Base-by-base conservation (phyloP, 1,140 invertebrate genomes). In the Macrosteles quadrilineatus region DNA sequence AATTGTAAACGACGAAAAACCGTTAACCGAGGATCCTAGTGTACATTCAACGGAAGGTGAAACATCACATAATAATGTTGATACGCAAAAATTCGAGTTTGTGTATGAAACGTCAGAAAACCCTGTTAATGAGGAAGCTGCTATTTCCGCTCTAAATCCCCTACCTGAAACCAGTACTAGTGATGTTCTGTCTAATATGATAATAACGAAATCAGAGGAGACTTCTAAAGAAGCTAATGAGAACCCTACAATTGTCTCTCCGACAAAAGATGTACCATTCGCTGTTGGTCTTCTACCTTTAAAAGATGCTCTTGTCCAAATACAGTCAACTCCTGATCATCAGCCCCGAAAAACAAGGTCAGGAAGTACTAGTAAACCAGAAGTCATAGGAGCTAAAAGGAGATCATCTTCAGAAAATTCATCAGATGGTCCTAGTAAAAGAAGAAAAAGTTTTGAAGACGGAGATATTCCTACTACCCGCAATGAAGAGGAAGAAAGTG, bases 311-410 rank as follows among this genome's bases (percentile, higher is more conserved):
- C 62, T 84, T 0, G 83, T 83, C 57, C 80, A 79, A 69, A 81
- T 83, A 77, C 82, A 83, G 68, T 80, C 81, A 1, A 83, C 78
- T 53, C 77, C 80, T 0, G 83, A 83, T 74, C 81, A 84, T 73
- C 83, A 83, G 14, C 82, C 83, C 3, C 73, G 82, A 2, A 83
- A 83, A 74, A 83, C 82, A 2, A 74, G 82, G 27, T 83, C 81
- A 6, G 53, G 62, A 43, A 64, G 29, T 23, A 45, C 43, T 12
- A 57, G 62, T 25, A 71, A 68, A 55, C 63, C 55, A 43, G 70
- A 68, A 21, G 43, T 25, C 27, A 21, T 36, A 2, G 66, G 57
- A 14, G 25, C 21, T 11, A 68, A 67, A 64, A 43, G 71, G 19
- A 53, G 66, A 53, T 62, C 19, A 23, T 68, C 67, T 17, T 27